Evolutionary conservation across 2,113 vertebrate genomes (phyloP).

Genomic region (Oreochromis aureus): DNA sequence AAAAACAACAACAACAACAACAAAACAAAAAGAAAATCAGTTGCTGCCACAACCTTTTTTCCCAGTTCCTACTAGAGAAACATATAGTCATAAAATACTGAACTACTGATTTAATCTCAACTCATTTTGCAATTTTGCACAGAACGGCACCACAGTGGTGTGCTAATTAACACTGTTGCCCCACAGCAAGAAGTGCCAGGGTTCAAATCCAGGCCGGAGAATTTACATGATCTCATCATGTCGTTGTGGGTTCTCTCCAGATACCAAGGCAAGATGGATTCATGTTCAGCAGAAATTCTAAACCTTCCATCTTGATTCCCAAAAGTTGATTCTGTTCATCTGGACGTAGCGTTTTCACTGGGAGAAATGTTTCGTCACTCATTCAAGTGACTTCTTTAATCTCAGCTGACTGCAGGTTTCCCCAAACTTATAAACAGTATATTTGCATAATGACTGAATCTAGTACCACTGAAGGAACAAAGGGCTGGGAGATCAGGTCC

Average conservation of each 20-base stretch:
- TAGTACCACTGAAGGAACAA: too few relatives aligned
- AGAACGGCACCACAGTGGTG: not conserved
- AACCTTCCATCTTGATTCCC: not conserved
- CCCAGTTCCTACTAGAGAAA: not conserved
- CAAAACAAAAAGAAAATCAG: not conserved
- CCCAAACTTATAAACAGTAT: too few relatives aligned
- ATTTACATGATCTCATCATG: not conserved
- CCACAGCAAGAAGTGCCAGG: not conserved
- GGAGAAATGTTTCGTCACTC: not conserved
- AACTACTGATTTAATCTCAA: not conserved
- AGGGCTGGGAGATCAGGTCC: too few relatives aligned
- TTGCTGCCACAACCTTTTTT: not conserved
- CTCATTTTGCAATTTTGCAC: not conserved
- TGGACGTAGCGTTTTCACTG: not conserved
- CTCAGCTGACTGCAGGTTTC: too few relatives aligned
- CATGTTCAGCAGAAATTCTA: not conserved
- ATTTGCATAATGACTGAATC: too few relatives aligned
- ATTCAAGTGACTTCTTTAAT: not conserved
- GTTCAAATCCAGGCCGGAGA: not conserved
- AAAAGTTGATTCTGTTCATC: not conserved
- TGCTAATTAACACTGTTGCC: not conserved
- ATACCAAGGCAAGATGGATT: not conserved
- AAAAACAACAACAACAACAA: not conserved
- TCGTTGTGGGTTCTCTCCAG: not conserved
- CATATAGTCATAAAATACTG: rapidly evolving